These are phyloP conservation scores for Cladorhizidae sp. DNA, from an alignment of 37 sponge, comb jelly and placozoan species.

Conservation along the genomic window DNA sequence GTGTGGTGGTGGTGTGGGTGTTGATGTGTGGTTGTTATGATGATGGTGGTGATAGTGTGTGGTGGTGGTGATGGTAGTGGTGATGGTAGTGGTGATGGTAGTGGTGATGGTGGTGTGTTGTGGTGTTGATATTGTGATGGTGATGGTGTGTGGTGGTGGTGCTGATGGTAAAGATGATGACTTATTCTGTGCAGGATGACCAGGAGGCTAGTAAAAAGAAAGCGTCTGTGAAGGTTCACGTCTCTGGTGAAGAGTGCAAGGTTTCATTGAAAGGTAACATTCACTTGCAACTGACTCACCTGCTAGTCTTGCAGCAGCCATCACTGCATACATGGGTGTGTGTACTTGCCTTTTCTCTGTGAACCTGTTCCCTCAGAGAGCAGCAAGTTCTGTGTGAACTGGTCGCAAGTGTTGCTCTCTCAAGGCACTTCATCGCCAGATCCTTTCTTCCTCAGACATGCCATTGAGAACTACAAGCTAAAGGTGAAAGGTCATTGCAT, in stretches of 20 bases:
- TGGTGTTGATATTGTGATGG: too few species aligned
- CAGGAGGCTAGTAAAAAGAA: too few species aligned
- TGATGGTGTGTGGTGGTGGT: too few species aligned
- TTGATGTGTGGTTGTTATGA: too few species aligned
- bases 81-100: too few species aligned
- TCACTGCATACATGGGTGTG: neutral
- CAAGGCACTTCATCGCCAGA: slow-evolving; percentile 50
- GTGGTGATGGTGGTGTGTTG: too few species aligned
- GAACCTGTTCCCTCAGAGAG: slow-evolving; percentile 33
- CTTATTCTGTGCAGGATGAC: too few species aligned
- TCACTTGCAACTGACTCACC: neutral
- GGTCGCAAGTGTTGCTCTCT: slow-evolving; percentile 59
- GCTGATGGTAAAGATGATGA: too few species aligned
- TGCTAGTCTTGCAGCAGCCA: neutral
- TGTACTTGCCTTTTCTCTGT: neutral
- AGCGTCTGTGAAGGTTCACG: slow-evolving; percentile 4
- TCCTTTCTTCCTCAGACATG: slow-evolving; percentile 70
- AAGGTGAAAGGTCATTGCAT: slow-evolving; percentile 57
- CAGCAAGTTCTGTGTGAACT: slow-evolving; percentile 57
- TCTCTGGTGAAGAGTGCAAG: slow-evolving; percentile 15
- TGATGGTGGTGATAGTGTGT: too few species aligned
- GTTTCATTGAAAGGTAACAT: slow-evolving; percentile 19
- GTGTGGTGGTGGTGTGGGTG: too few species aligned
- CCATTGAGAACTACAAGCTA: slow-evolving; percentile 61
- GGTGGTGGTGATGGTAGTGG: too few species aligned